phyloP scores from a whole-genome alignment of 2,797 vertebrate genomes.

The Rhynchonycteris naso region DNA sequence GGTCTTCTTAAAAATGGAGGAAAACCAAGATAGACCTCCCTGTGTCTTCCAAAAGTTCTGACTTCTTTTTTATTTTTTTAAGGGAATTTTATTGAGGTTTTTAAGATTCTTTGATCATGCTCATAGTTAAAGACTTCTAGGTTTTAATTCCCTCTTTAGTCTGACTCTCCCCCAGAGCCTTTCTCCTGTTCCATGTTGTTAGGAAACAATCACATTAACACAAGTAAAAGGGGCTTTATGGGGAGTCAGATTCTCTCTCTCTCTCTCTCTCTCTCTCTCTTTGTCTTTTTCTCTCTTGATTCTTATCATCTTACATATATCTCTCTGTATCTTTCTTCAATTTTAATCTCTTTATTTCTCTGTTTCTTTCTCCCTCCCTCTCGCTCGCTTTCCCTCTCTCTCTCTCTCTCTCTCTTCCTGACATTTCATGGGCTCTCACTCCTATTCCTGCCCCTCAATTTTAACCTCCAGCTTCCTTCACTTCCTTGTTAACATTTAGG shows the following conservation, averaged over 20 bases:
- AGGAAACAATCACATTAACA: constrained; percentile 65
- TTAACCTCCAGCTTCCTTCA: background rate
- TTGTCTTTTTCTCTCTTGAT: background rate
- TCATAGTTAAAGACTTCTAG: constrained; percentile 65
- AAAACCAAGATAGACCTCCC: background rate
- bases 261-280: background rate
- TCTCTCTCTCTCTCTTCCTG: background rate
- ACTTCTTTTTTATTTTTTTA: background rate
- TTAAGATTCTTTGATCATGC: constrained; percentile 9
- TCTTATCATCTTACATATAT: background rate
- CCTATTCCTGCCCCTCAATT: background rate
- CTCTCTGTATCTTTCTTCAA: background rate
- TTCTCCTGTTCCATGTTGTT: constrained; percentile 45
- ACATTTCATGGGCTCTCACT: background rate
- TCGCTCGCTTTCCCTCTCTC: background rate
- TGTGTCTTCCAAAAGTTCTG: background rate
- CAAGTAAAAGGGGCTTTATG: background rate
- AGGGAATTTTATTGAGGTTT: background rate
- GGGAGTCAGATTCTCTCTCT: background rate
- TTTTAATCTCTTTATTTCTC: background rate
- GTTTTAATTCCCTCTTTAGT: constrained; percentile 61
- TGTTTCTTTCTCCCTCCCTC: background rate
- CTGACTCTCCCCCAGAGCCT: constrained; percentile 55
- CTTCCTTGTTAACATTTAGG: background rate
- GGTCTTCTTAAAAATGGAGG: background rate